Percentiles rank a stretch among this genome's conserved stretches.
These are phyloP conservation scores for Hapalemur alaotrensis DNA, from an alignment of 2,797 vertebrate genomes.

Conservation along the genomic window DNA sequence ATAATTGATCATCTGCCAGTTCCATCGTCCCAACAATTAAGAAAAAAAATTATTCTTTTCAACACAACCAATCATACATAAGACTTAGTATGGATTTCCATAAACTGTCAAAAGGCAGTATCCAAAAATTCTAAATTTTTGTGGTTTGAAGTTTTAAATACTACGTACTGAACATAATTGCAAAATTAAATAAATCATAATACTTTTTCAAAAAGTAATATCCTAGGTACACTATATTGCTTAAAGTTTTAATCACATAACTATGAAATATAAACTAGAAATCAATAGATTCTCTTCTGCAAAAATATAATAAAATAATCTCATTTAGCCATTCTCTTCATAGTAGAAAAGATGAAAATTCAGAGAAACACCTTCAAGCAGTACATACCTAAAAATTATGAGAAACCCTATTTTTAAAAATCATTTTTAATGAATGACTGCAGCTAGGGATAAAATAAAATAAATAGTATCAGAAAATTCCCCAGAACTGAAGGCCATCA, in stretches of 20 bases:
- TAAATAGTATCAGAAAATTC: background rate
- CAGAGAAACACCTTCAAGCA: background rate
- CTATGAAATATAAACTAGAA: slow-evolving; percentile 24
- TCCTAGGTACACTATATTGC: background rate
- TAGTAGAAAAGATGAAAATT: background rate
- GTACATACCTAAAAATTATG: background rate
- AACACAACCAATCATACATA: background rate
- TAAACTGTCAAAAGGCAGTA: background rate
- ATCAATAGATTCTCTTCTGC: background rate
- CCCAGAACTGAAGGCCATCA: background rate
- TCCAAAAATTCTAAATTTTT: background rate
- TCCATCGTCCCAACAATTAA: background rate
- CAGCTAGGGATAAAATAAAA: background rate
- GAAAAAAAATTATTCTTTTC: background rate
- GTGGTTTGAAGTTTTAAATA: background rate
- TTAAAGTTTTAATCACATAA: background rate
- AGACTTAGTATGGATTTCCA: background rate
- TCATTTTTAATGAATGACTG: background rate
- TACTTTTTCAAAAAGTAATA: background rate
- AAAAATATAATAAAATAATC: background rate
- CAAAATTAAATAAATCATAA: background rate
- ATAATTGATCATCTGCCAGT: background rate
- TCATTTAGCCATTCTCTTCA: slow-evolving; percentile 10
- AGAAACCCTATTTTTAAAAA: background rate
- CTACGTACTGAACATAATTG: background rate